Evolutionary conservation across 2,888 invertebrate genomes (phyloP).

Genomic region (Limnephilus lunatus): DNA sequence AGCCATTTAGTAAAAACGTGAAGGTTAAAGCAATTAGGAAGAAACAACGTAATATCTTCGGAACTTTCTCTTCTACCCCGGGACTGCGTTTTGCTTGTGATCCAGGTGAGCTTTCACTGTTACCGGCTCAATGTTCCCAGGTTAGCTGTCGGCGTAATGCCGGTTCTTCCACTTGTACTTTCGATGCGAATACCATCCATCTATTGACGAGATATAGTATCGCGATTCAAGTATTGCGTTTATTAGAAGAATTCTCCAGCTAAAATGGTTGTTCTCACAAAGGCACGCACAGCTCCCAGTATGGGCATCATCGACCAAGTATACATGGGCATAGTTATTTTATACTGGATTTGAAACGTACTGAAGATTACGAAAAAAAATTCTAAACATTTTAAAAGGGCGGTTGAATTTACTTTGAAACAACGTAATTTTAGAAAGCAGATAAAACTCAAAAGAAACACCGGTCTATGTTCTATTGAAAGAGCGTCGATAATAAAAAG

Average conservation of each 20-base stretch:
- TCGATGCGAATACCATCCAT: constrained; percentile 51
- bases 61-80: neutral
- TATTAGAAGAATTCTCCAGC: constrained; percentile 6
- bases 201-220: constrained; percentile 23
- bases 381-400: no score
- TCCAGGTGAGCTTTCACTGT: constrained; percentile 10
- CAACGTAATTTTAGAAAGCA: neutral
- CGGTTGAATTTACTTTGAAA: neutral
- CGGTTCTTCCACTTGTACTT: constrained; percentile 63
- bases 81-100: constrained; percentile 11
- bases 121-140: constrained; percentile 37
- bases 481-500: neutral
- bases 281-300: neutral
- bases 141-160: constrained; percentile 53
- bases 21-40: neutral
- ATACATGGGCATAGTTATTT: neutral
- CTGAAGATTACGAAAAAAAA: neutral
- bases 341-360: neutral
- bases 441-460: neutral
- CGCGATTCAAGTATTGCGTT: constrained; percentile 26
- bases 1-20: constrained; percentile 13
- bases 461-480: neutral
- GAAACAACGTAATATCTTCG: neutral
- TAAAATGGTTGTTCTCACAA: neutral
- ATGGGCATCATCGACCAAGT: neutral